Evolutionary conservation across 2,113 vertebrate species (phyloP).

Genomic region (Clupea harengus): DNA sequence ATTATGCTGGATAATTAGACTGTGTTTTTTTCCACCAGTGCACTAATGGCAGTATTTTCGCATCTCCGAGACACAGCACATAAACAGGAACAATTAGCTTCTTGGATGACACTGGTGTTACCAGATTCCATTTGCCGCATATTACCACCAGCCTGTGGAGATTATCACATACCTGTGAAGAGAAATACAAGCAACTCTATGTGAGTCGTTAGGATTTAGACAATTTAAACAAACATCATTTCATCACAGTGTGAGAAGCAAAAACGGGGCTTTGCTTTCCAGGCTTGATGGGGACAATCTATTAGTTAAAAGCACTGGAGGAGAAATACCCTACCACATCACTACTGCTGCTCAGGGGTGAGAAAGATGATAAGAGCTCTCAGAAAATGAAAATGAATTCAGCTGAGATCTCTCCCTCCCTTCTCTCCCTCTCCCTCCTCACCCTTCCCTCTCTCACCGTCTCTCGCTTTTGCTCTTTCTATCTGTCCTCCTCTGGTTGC

Average conservation of each 20-base stretch:
- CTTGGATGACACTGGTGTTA: conserved; percentile 2
- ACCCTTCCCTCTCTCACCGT: not conserved
- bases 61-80: conserved; percentile 27
- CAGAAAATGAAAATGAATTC: conserved; percentile 19
- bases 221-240: not conserved
- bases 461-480: not conserved
- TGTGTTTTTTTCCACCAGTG: conserved; percentile 13
- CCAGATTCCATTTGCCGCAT: conserved; percentile 19
- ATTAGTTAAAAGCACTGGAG: not conserved
- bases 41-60: conserved; percentile 28
- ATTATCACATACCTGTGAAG: conserved; percentile 7
- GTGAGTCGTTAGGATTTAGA: not conserved
- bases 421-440: not conserved
- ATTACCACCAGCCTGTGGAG: not conserved
- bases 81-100: conserved; percentile 39
- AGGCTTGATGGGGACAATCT: not conserved
- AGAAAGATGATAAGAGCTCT: not conserved
- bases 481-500: not conserved
- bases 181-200: not conserved
- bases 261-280: not conserved
- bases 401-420: not conserved
- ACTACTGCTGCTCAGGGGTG: not conserved
- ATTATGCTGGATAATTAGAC: conserved; percentile 35
- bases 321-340: not conserved
- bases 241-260: not conserved